Evolutionary conservation across 2,797 vertebrate species (phyloP).

Genomic region (Miichthys miiuy): DNA sequence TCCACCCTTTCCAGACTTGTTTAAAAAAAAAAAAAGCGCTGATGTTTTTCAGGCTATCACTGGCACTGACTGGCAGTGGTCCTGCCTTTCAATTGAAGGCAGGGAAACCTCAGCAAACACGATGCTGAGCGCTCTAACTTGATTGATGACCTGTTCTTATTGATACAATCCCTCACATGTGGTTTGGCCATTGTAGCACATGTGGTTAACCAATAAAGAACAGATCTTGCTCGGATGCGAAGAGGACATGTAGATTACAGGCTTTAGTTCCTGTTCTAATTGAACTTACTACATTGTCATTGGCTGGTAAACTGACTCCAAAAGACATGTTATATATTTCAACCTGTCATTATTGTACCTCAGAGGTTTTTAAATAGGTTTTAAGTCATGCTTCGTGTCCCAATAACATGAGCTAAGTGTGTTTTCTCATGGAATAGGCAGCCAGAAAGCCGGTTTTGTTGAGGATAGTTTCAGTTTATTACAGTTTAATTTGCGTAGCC

Average conservation of each 20-base stretch:
- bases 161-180: slow-evolving; percentile 82
- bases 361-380: slow-evolving; percentile 61
- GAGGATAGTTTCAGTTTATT: neutral
- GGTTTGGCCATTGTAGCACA: slow-evolving; percentile 82
- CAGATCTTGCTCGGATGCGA: slow-evolving; percentile 69
- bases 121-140: slow-evolving; percentile 63
- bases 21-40: slow-evolving; percentile 43
- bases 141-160: slow-evolving; percentile 80
- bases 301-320: slow-evolving; percentile 64
- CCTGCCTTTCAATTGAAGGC: slow-evolving; percentile 70
- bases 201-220: slow-evolving; percentile 82
- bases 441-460: neutral
- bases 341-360: slow-evolving; percentile 77
- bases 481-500: neutral
- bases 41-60: slow-evolving; percentile 55
- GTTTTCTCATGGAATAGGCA: slow-evolving; percentile 29
- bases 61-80: slow-evolving; percentile 55
- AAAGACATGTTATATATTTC: slow-evolving; percentile 57
- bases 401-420: neutral
- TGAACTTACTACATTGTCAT: slow-evolving; percentile 76
- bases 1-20: slow-evolving; percentile 30
- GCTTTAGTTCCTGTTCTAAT: slow-evolving; percentile 71
- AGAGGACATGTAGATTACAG: slow-evolving; percentile 70
- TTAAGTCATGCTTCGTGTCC: slow-evolving; percentile 47
- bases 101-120: slow-evolving; percentile 80